Conservation (phyloP, 2,113 vertebrate genomes). For the Drymodes brunneopygia region DNA sequence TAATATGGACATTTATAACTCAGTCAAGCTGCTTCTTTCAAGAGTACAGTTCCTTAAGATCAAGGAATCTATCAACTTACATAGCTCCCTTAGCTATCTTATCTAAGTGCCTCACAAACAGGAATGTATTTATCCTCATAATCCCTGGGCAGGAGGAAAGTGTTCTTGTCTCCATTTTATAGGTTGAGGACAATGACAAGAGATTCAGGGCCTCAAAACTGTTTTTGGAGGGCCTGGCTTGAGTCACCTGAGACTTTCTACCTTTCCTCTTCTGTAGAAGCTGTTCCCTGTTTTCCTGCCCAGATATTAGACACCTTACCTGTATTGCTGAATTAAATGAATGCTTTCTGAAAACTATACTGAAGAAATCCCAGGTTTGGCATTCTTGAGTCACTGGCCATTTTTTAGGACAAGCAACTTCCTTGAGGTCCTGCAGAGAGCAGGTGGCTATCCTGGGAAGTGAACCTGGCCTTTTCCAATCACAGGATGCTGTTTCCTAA, state of each 20-base stretch:
- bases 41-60: constrained; percentile 43
- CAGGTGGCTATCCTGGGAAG: background rate
- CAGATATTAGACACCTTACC: background rate
- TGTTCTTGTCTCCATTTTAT: constrained; percentile 24
- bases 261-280: background rate
- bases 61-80: constrained; percentile 56
- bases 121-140: constrained; percentile 12
- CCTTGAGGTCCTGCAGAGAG: background rate
- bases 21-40: constrained; percentile 42
- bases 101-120: constrained; percentile 48
- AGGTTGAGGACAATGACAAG: background rate
- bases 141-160: background rate
- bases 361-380: background rate
- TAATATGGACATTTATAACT: constrained; percentile 42
- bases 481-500: background rate
- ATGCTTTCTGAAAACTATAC: background rate
- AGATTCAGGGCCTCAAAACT: background rate
- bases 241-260: background rate
- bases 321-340: background rate
- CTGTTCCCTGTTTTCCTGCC: background rate
- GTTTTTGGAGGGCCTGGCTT: background rate
- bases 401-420: background rate
- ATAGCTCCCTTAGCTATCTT: constrained; percentile 48
- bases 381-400: background rate
- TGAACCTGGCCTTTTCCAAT: background rate